Base-by-base conservation (phyloP, 1,140 invertebrate genomes). In the Rhynchophorus ferrugineus region DNA sequence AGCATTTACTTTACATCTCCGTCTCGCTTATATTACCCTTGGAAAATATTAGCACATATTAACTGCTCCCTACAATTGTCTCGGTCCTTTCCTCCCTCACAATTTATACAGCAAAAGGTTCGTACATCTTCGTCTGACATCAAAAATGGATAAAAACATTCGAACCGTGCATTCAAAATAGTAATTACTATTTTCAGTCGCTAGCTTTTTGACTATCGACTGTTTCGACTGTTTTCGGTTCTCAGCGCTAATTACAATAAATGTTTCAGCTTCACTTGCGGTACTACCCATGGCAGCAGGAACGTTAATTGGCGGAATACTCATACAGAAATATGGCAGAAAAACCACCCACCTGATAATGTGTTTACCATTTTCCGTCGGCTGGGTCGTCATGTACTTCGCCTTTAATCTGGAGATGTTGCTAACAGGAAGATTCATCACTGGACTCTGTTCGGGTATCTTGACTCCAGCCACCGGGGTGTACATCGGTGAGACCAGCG, bases 281-380 rank as follows among this genome's bases (percentile, higher is more conserved):
- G 72, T 77, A 0, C 65, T 83, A 1, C 73, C 78, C 1, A 78
- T 81, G 78, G 73, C 73, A 0, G 70, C 75, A 0, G 79, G 79
- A 0, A 80, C 79, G 45, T 69, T 80, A 16, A 58, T 81, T 9
- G 72, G 75, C 3, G 76, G 81, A 2, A 71, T 76, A 57, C 58
- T 80, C 33, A 80, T 86, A 66, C 82, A 87, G 54, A 78, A 73
- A 52, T 72, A 81, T 44, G 87, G 87, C 3, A 70, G 87, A 44
- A 80, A 77, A 60, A 69, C 62, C 6, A 77, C 81, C 0, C 73
- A 85, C 41, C 67, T 79, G 21, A 61, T 83, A 8, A 66, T 79
- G n/a, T 75, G 75, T 14, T 64, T 79, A 0, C 78, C 83, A 0
- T 82, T 79, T 39, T 59, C 82, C 0, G 44, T 78, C n/a, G 84